These are phyloP conservation scores for Astreopora myriophthalma DNA, from an alignment of 64 coral and sea anemone species.

Conservation along the genomic window DNA sequence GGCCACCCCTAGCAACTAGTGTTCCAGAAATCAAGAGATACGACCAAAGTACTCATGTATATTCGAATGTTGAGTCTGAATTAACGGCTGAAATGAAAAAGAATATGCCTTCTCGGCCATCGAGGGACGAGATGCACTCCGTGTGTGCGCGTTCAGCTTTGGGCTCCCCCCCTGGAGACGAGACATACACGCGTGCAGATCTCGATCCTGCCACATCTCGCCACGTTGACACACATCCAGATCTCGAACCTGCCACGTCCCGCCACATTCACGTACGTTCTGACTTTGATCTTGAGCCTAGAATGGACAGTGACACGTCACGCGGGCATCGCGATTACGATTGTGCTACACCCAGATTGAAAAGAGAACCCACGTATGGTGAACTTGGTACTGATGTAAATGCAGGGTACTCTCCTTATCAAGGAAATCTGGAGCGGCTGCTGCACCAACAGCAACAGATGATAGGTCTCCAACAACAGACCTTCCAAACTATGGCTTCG, in stretches of 20 bases:
- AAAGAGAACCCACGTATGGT: background rate
- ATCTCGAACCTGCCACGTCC: background rate
- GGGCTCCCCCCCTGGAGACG: background rate
- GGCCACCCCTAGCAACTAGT: background rate
- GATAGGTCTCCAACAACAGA: background rate
- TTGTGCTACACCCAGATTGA: background rate
- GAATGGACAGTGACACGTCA: background rate
- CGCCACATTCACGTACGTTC: background rate
- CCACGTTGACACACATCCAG: background rate
- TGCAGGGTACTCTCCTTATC: background rate
- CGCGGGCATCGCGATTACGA: background rate
- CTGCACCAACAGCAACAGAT: background rate
- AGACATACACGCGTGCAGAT: background rate
- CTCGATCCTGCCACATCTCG: background rate
- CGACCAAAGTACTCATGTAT: background rate
- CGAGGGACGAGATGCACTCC: background rate
- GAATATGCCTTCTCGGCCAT: background rate
- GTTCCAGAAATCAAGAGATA: background rate
- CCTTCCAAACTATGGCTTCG: background rate
- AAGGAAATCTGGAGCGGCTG: background rate
- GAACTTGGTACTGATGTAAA: background rate
- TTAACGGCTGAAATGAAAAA: background rate
- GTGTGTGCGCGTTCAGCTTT: background rate
- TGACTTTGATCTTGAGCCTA: background rate
- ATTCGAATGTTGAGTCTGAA: background rate